Percentiles rank a stretch among this genome's conserved stretches.
Evolutionary conservation across 2,797 vertebrate genomes (phyloP).

Genomic region (Cyclopterus lumpus): DNA sequence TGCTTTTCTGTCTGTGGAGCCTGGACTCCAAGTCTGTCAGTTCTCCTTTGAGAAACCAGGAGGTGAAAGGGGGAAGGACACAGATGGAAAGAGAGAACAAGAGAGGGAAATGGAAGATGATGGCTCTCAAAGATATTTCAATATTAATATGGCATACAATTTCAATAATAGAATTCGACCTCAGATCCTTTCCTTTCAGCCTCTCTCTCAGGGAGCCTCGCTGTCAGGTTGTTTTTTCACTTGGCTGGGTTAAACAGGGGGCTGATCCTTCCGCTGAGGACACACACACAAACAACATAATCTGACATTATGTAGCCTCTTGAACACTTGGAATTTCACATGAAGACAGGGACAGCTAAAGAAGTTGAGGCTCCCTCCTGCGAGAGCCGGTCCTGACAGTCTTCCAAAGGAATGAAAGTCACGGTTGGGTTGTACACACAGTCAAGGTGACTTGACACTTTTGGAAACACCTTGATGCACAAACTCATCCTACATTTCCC

Average conservation of each 20-base stretch:
- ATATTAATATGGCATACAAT: conserved; percentile 57
- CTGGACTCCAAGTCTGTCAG: conserved; percentile 48
- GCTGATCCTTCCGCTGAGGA: conserved; percentile 59
- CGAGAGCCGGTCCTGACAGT: conserved; percentile 33
- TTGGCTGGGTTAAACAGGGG: conserved; percentile 52
- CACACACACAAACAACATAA: conserved; percentile 56
- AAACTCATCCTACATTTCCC: background rate
- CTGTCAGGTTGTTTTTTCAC: conserved; percentile 62
- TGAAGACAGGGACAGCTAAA: conserved; percentile 50
- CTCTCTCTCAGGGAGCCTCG: conserved; percentile 37
- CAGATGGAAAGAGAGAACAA: conserved; percentile 26
- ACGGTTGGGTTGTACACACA: conserved; percentile 24
- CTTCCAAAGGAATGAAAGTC: conserved; percentile 50
- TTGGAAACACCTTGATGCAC: conserved; percentile 36
- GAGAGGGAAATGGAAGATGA: conserved; percentile 50
- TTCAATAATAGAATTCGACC: conserved; percentile 66
- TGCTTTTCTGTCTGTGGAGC: conserved; percentile 36
- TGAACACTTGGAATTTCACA: conserved; percentile 60
- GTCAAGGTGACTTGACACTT: conserved; percentile 54
- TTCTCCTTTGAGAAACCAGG: conserved; percentile 51
- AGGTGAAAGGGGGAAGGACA: conserved; percentile 36
- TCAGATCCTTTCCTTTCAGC: conserved; percentile 38
- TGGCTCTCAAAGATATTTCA: conserved; percentile 61
- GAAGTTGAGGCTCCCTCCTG: conserved; percentile 29
- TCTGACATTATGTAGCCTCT: conserved; percentile 53